A percentile compares a stretch with the other conserved stretches of the same genome.
phyloP scores from a whole-genome alignment of 2,888 invertebrate genomes.

The Geophilus truncorum region DNA sequence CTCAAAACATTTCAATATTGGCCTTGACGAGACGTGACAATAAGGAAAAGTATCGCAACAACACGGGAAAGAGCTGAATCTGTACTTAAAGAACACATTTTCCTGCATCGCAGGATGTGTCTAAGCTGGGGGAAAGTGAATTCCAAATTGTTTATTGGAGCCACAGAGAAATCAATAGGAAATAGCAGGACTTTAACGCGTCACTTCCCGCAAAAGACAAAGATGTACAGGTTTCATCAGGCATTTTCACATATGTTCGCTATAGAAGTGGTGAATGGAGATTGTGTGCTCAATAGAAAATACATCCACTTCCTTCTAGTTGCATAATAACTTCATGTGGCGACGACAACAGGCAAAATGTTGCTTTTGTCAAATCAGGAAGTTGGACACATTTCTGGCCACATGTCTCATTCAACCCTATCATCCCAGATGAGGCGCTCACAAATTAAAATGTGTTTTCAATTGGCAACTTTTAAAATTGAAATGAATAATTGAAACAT shows the following conservation, averaged over 20 bases:
- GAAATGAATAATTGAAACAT: no score
- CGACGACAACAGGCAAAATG: neutral
- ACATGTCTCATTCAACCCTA: neutral
- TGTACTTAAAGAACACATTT: neutral
- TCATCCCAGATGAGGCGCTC: no score
- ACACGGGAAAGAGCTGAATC: neutral
- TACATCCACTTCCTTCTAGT: neutral
- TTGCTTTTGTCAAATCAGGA: neutral
- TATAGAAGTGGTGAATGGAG: neutral
- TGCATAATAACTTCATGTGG: neutral
- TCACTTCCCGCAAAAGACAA: neutral
- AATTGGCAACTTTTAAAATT: no score
- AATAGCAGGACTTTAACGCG: neutral
- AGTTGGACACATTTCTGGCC: neutral
- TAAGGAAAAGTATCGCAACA: neutral
- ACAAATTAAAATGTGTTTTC: no score
- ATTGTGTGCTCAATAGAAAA: neutral
- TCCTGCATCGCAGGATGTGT: neutral
- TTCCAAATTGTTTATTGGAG: neutral
- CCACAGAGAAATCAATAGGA: neutral
- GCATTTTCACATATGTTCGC: neutral
- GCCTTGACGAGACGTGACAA: neutral
- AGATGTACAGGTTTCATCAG: neutral
- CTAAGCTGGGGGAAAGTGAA: neutral
- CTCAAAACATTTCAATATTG: neutral